Evolutionary conservation across 1,140 invertebrate species (phyloP).

Genomic region (Prorops nasuta): DNA sequence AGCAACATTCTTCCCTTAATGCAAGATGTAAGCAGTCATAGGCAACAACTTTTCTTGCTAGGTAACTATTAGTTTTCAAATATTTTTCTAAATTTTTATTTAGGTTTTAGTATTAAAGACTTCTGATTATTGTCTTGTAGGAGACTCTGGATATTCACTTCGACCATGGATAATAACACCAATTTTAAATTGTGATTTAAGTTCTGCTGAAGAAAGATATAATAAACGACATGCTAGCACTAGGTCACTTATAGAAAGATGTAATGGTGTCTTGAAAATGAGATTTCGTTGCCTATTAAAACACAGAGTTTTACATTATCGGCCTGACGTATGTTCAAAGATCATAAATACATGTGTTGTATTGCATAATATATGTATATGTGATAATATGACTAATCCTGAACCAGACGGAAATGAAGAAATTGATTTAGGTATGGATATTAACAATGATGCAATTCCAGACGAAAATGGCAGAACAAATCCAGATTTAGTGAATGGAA

Average conservation of each 20-base stretch:
- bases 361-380: slow-evolving; percentile 22
- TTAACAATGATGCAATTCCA: not conserved
- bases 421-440: not conserved
- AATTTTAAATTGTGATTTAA: not conserved
- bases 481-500: not conserved
- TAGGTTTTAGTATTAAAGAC: slow-evolving; percentile 21
- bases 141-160: slow-evolving; percentile 22
- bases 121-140: slow-evolving; percentile 20
- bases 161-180: slow-evolving; percentile 20
- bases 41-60: slow-evolving; percentile 6
- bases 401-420: not conserved
- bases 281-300: slow-evolving; percentile 31
- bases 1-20: not conserved
- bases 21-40: slow-evolving; percentile 7
- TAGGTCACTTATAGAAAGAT: slow-evolving; percentile 6
- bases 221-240: not conserved
- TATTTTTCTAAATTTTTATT: slow-evolving; percentile 22
- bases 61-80: too few species aligned
- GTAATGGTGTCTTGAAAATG: slow-evolving; percentile 6
- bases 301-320: slow-evolving; percentile 29
- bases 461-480: not conserved
- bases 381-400: not conserved
- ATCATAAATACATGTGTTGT: slow-evolving; percentile 31
- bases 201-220: not conserved
- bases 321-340: slow-evolving; percentile 23